A percentile compares a stretch with the other conserved stretches of the same genome.
These are phyloP conservation scores for Nomada ferruginata DNA, from an alignment of 2,888 invertebrate species.

Conservation along the genomic window DNA sequence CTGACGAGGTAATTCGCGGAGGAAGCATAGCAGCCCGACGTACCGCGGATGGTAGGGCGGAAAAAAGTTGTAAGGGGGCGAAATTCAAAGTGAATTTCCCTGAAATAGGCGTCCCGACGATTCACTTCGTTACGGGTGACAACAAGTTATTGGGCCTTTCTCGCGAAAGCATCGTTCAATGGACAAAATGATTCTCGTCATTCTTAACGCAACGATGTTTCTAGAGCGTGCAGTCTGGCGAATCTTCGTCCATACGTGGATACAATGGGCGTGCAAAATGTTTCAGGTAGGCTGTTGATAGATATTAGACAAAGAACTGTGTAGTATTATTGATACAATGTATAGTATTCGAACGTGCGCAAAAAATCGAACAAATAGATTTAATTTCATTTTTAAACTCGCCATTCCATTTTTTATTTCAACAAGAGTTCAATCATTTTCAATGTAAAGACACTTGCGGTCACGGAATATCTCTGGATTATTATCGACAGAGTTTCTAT, in stretches of 20 bases:
- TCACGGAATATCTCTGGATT: no score
- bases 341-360: no score
- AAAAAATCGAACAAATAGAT: no score
- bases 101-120: conserved; percentile 55
- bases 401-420: no score
- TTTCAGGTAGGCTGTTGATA: no score
- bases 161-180: conserved; percentile 40
- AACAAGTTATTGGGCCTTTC: conserved; percentile 45
- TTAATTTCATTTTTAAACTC: no score
- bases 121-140: conserved; percentile 52
- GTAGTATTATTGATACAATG: no score
- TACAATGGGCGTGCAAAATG: not conserved
- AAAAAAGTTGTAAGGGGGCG: conserved; percentile 62
- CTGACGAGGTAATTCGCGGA: conserved; percentile 81
- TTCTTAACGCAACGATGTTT: not conserved
- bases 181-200: conserved; percentile 6
- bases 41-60: conserved; percentile 50
- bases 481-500: no score
- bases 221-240: not conserved
- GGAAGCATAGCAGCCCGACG: conserved; percentile 54
- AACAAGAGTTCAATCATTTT: no score
- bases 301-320: no score
- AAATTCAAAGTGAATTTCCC: conserved; percentile 67
- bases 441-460: no score
- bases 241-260: not conserved